Conservation (phyloP, 1,140 invertebrate species). For the Atta colombica region DNA sequence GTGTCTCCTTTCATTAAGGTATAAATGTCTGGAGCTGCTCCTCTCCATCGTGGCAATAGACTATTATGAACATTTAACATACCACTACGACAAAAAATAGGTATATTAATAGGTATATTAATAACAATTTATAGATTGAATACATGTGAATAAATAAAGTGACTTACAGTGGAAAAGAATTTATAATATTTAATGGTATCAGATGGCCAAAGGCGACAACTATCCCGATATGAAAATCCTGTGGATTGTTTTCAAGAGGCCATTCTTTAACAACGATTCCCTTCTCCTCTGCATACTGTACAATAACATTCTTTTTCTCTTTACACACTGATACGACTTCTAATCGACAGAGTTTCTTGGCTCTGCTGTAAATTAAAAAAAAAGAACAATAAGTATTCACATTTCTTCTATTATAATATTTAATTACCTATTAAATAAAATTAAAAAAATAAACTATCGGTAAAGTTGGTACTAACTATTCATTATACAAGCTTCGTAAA, state of each 20-base stretch:
- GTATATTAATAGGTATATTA: conserved; percentile 21
- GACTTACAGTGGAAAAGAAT: conserved; percentile 89
- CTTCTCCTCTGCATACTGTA: conserved; percentile 86
- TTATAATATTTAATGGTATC: conserved; percentile 89
- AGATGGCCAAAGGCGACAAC: conserved; percentile 92
- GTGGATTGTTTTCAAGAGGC: conserved; percentile 84
- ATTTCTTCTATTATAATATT: background rate
- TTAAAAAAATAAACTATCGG: conserved; percentile 35
- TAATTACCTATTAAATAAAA: background rate
- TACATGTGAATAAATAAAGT: conserved; percentile 6
- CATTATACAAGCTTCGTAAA: conserved; percentile 86
- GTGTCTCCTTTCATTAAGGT: conserved; percentile 94
- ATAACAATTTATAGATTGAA: background rate
- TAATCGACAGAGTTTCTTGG: conserved; percentile 78
- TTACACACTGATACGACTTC: conserved; percentile 89
- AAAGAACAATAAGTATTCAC: background rate
- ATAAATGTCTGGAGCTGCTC: conserved; percentile 95
- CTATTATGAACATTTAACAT: conserved; percentile 97
- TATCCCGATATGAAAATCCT: conserved; percentile 89
- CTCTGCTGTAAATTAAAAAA: conserved; percentile 60
- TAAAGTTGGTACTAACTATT: conserved; percentile 85
- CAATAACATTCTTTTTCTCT: conserved; percentile 86
- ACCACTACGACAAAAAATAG: conserved; percentile 89
- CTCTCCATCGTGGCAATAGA: conserved; percentile 96
- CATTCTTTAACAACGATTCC: conserved; percentile 87